These are phyloP conservation scores for Physella acuta DNA, from an alignment of 1,140 invertebrate species.

Conservation along the genomic window DNA sequence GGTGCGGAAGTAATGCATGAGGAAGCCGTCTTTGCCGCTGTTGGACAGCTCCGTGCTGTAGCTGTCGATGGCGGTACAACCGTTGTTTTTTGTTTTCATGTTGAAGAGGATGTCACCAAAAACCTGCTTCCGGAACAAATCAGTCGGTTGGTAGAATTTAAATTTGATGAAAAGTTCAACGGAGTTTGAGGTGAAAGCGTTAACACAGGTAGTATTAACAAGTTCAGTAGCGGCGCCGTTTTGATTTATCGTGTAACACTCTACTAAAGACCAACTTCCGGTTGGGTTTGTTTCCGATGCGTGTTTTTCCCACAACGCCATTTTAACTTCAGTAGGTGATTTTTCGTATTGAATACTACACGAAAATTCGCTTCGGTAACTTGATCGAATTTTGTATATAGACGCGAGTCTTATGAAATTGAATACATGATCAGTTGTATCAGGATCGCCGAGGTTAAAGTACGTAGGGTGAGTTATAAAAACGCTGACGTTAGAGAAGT, in stretches of 20 bases:
- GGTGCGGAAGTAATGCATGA: constrained; percentile 39
- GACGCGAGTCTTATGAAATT: constrained; percentile 36
- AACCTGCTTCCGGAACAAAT: constrained; percentile 36
- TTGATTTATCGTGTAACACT: constrained; percentile 35
- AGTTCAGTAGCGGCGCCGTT: constrained; percentile 24
- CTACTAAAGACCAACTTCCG: constrained; percentile 23
- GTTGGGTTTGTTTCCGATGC: not conserved
- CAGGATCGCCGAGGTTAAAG: constrained; percentile 20
- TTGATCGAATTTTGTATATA: constrained; percentile 35
- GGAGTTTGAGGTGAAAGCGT: constrained; percentile 10
- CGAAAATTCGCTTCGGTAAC: not conserved
- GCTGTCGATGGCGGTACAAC: not conserved
- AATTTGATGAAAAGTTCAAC: constrained; percentile 37
- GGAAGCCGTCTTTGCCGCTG: constrained; percentile 16
- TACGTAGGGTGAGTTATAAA: constrained; percentile 35
- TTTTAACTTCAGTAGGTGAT: not conserved
- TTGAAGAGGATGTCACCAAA: constrained; percentile 48
- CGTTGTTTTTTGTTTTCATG: not conserved
- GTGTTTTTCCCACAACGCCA: constrained; percentile 5
- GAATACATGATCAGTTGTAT: constrained; percentile 17
- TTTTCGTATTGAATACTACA: not conserved
- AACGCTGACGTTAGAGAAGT: constrained; percentile 34
- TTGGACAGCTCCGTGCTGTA: not conserved
- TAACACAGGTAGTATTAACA: constrained; percentile 15
- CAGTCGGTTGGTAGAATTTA: constrained; percentile 30